Base-by-base conservation (phyloP, 2,888 invertebrate species). In the Phalera bucephala region DNA sequence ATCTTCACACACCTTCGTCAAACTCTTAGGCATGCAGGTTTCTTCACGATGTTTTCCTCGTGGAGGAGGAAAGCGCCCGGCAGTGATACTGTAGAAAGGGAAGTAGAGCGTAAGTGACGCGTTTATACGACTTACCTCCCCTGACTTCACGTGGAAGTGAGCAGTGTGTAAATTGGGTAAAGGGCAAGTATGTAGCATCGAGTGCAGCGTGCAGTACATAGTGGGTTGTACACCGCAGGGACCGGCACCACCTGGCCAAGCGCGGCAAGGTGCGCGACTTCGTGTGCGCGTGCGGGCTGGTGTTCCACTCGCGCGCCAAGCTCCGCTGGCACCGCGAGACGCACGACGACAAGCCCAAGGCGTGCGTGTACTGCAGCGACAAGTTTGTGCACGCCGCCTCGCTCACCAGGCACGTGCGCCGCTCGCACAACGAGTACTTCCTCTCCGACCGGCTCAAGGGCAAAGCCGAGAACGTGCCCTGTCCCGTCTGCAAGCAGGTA, bases 291-390 rank as follows among this genome's bases (percentile, higher is more conserved):
- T 96, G 96, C 79, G 96, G 96, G 23, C 94, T 94, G 54, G 93
- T 96, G 39, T 93, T 95, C 79, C 95, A 95, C 65, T 95, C 96
- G 33, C 94, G 94, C 69, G 95, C 95, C 55, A 96, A 96, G 78
- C 91, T 96, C 52, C 92, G 92, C 2, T 96, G 96, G 95, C 97
- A 97, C 84, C 93, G 94, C 65, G 96, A 96, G 81, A 94, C 94
- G 2, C 97, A 97, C 83, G 95, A 95, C 43, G 90, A 92, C 15
- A 93, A 94, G 69, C 96, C 96, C 19, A 95, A 96, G 77, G 93
- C 95, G 28, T 97, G 97, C 80, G 92, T 92, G 2, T 93, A 95
- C 71, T 97, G 97, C 85, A 94, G 93, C 67, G 96, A 96, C 84
- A 94, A 96, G 64, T 97, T 97, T 79, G 93, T 96, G 45, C 96